These are phyloP conservation scores for Lutraria rhynchaena DNA, from an alignment of 1,140 invertebrate genomes.

Conservation along the genomic window DNA sequence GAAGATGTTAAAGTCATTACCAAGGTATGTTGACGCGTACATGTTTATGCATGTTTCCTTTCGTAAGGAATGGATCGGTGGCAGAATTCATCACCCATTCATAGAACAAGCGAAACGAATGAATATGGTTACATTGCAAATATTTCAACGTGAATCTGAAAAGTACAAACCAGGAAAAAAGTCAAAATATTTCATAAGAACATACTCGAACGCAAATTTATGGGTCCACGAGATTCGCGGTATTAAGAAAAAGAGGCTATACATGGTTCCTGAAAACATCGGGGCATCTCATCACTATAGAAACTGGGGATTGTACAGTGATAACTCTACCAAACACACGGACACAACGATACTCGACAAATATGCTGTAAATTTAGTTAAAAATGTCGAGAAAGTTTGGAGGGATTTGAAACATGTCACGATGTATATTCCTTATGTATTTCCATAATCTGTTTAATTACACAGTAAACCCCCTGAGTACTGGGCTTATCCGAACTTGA, in stretches of 20 bases:
- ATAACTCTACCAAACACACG: background rate
- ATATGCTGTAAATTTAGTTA: background rate
- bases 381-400: constrained; percentile 22
- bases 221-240: constrained; percentile 19
- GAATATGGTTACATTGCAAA: constrained; percentile 18
- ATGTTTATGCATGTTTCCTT: constrained; percentile 18
- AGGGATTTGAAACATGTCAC: background rate
- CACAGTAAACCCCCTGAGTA: too few species aligned
- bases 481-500: too few species aligned
- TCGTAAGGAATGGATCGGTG: constrained; percentile 24
- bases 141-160: constrained; percentile 5
- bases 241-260: too few species aligned
- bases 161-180: background rate
- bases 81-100: background rate
- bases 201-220: background rate
- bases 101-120: constrained; percentile 12
- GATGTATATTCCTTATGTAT: constrained; percentile 18
- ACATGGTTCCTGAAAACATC: background rate
- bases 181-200: constrained; percentile 25
- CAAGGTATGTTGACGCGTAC: background rate
- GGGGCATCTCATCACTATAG: constrained; percentile 42
- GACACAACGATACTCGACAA: constrained; percentile 10
- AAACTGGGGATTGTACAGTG: constrained; percentile 15
- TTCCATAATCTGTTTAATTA: too few species aligned
- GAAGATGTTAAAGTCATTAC: background rate